Conservation (phyloP, 2,113 vertebrate genomes). For the Grammomys surdaster region DNA sequence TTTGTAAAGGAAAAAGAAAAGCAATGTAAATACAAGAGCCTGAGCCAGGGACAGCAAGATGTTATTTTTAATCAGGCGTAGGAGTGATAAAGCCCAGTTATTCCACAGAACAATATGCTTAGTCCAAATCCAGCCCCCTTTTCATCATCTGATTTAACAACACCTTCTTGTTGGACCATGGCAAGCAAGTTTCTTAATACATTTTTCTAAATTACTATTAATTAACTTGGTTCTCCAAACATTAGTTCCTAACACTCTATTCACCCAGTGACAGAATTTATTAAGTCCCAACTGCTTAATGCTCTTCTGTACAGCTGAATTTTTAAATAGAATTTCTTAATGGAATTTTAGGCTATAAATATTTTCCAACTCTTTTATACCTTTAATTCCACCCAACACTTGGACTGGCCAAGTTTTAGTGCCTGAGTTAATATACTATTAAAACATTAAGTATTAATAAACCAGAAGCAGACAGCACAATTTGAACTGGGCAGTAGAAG, state of each 20-base stretch:
- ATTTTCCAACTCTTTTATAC: constrained; percentile 48
- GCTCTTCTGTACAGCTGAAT: background rate
- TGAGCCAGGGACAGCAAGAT: background rate
- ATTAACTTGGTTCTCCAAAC: constrained; percentile 61
- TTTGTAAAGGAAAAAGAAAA: constrained; percentile 65
- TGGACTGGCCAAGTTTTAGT: constrained; percentile 5
- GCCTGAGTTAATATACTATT: background rate
- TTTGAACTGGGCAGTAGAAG: background rate
- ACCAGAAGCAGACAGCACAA: background rate
- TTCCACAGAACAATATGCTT: constrained; percentile 42
- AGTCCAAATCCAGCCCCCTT: background rate
- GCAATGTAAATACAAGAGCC: constrained; percentile 46
- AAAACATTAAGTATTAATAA: constrained; percentile 52
- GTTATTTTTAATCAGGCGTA: constrained; percentile 56
- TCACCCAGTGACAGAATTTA: constrained; percentile 54
- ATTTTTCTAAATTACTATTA: constrained; percentile 62
- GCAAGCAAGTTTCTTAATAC: constrained; percentile 51
- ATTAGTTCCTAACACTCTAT: constrained; percentile 18
- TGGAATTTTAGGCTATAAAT: constrained; percentile 45
- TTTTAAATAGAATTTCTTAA: constrained; percentile 52
- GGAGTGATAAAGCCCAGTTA: constrained; percentile 57
- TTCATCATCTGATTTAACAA: constrained; percentile 40
- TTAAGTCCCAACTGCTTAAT: constrained; percentile 13
- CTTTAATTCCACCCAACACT: constrained; percentile 24
- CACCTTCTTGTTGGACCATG: background rate